phyloP scores from a whole-genome alignment of 2,797 vertebrate genomes.

The Acrossocheilus fasciatus region DNA sequence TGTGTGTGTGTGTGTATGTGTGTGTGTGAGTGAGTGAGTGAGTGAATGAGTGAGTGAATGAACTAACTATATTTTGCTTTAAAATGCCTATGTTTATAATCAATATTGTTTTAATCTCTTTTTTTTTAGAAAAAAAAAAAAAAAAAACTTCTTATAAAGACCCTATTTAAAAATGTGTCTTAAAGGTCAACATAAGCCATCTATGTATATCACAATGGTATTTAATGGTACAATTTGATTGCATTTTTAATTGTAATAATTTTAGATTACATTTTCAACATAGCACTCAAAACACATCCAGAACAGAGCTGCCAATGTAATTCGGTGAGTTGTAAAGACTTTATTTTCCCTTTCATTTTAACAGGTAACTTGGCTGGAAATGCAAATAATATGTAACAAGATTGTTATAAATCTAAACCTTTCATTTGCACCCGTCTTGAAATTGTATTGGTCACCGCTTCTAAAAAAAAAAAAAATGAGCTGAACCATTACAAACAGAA shows the following conservation, averaged over 20 bases:
- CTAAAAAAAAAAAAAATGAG: not conserved
- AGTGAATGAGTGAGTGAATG: too few species aligned
- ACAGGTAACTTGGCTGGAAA: not conserved
- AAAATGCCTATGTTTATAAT: too few species aligned
- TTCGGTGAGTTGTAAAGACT: not conserved
- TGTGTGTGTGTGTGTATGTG: too few species aligned
- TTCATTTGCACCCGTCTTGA: constrained; percentile 2
- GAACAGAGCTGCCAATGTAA: not conserved
- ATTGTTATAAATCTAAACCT: constrained; percentile 7
- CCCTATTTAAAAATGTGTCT: too few species aligned
- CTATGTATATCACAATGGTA: not conserved
- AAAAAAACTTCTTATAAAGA: too few species aligned
- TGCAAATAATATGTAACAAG: constrained; percentile 15
- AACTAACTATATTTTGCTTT: too few species aligned
- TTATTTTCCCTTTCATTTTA: not conserved
- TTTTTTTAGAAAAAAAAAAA: too few species aligned
- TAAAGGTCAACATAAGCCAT: too few species aligned
- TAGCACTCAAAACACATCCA: not conserved
- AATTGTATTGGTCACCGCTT: constrained; percentile 35
- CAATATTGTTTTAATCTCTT: too few species aligned
- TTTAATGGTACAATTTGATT: not conserved
- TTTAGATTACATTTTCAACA: not conserved
- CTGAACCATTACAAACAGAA: constrained; percentile 46
- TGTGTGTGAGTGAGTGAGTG: too few species aligned
- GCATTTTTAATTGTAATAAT: not conserved